These are phyloP conservation scores for Polyommatus iphigenia DNA, from an alignment of 2,888 invertebrate species.

Conservation along the genomic window DNA sequence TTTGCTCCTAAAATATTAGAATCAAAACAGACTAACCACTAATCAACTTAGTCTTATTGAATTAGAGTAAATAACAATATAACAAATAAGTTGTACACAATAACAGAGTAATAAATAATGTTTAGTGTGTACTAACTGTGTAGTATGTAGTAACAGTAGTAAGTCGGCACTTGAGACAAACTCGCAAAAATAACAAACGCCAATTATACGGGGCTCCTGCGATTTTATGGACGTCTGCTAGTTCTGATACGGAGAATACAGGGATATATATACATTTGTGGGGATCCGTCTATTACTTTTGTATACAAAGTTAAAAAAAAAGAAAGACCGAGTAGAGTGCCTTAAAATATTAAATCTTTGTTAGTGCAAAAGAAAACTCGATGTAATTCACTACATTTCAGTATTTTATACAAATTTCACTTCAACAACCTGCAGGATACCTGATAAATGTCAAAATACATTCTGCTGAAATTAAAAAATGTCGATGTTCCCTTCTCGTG, in stretches of 20 bases:
- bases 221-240: slow-evolving; percentile 11
- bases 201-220: not conserved
- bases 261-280: not conserved
- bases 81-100: not conserved
- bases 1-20: too few species aligned
- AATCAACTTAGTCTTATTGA: not conserved
- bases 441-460: too few species aligned
- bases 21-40: too few species aligned
- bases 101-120: not conserved
- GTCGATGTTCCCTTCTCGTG: too few species aligned
- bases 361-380: too few species aligned
- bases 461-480: too few species aligned
- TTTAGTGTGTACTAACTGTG: not conserved
- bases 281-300: not conserved
- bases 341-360: too few species aligned
- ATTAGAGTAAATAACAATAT: not conserved
- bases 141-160: not conserved
- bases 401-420: too few species aligned
- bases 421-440: too few species aligned
- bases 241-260: not conserved
- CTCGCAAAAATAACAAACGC: slow-evolving; percentile 13
- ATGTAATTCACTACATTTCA: too few species aligned
- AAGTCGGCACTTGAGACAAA: slow-evolving; percentile 1
- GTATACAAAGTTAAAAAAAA: not conserved
- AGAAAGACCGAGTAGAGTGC: too few species aligned